Conservation (phyloP, 2,888 invertebrate species). For the Conops quadrifasciatus region DNA sequence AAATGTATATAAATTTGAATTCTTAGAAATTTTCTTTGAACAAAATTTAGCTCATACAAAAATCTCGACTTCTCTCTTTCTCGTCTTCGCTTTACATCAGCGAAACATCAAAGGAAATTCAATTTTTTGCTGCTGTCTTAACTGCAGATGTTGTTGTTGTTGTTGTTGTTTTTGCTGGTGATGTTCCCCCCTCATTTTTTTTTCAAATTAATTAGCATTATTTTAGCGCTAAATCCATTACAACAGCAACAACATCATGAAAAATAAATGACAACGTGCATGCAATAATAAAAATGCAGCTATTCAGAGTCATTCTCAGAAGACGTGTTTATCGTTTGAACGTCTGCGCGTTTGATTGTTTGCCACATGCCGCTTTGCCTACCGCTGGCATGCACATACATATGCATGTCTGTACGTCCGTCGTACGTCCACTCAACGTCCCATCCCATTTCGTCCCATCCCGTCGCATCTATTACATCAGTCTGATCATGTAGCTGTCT, state of each 20-base stretch:
- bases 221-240: too few relatives aligned
- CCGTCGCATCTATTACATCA: not conserved
- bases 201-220: too few relatives aligned
- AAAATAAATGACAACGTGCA: not conserved
- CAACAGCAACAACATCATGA: not conserved
- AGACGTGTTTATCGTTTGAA: not conserved
- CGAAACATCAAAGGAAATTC: not conserved
- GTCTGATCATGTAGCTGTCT: conserved; percentile 5
- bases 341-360: conserved; percentile 6
- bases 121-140: not conserved
- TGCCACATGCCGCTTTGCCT: not conserved
- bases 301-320: not conserved
- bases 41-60: too few relatives aligned
- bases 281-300: not conserved
- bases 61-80: not conserved
- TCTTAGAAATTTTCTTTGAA: too few relatives aligned
- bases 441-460: too few relatives aligned
- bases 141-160: too few relatives aligned
- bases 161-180: too few relatives aligned
- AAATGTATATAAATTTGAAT: too few relatives aligned
- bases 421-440: not conserved
- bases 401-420: not conserved
- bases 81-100: not conserved
- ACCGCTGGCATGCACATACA: too few relatives aligned
- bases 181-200: too few relatives aligned